phyloP scores from a whole-genome alignment of 2,888 invertebrate species.

The Griposia aprilina region DNA sequence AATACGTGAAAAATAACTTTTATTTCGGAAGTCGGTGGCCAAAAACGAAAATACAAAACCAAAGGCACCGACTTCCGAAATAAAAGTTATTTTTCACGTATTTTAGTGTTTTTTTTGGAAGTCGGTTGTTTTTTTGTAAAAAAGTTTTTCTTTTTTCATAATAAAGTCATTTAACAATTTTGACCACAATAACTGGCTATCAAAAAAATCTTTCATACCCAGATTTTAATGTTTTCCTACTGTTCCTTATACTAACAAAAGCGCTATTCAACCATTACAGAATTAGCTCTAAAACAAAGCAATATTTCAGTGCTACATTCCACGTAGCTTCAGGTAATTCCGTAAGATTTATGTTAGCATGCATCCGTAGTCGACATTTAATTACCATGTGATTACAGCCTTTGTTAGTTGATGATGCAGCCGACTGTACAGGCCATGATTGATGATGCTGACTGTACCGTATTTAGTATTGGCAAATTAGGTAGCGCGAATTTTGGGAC shows the following conservation, averaged over 20 bases:
- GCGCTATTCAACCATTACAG: slow-evolving; percentile 27
- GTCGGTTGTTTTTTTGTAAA: too few relatives aligned
- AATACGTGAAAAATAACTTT: too few relatives aligned
- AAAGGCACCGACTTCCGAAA: too few relatives aligned
- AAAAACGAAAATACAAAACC: too few relatives aligned
- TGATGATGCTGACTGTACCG: slow-evolving; percentile 66
- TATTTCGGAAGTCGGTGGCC: too few relatives aligned
- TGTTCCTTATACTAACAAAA: slow-evolving; percentile 5
- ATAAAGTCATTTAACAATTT: too few relatives aligned
- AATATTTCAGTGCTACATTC: slow-evolving; percentile 55
- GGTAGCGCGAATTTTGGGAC: not conserved
- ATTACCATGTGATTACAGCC: slow-evolving; percentile 79
- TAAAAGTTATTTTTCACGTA: too few relatives aligned
- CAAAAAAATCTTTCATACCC: not conserved
- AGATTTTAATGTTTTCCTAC: not conserved
- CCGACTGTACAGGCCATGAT: slow-evolving; percentile 72
- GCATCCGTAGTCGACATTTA: slow-evolving; percentile 77
- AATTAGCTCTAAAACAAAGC: slow-evolving; percentile 44
- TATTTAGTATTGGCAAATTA: slow-evolving; percentile 41
- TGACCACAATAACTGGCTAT: not conserved
- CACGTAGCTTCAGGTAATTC: slow-evolving; percentile 52
- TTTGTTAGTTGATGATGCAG: slow-evolving; percentile 75
- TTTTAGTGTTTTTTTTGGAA: too few relatives aligned
- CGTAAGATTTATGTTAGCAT: slow-evolving; percentile 64
- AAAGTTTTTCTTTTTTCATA: too few relatives aligned